A percentile compares a stretch with the other conserved stretches of the same genome.
Evolutionary conservation across 2,888 invertebrate species (phyloP).

Genomic region (Lycophotia porphyrea): DNA sequence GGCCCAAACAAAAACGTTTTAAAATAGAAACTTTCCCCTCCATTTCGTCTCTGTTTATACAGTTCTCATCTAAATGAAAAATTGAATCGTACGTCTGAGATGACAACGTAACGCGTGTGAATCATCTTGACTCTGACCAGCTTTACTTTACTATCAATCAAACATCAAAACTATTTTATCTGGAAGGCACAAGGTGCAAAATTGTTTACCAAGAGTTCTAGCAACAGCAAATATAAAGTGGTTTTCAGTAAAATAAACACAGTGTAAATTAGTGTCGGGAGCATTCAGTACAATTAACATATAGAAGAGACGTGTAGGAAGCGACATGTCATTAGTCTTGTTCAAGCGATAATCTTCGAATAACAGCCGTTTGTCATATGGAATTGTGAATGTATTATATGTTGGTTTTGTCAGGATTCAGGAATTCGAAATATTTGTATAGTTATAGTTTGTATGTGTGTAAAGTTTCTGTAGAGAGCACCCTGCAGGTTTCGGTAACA

Average conservation of each 20-base stretch:
- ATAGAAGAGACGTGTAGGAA: conserved; percentile 77
- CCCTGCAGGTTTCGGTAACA: background rate
- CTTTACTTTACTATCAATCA: conserved; percentile 6
- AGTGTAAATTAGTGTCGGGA: conserved; percentile 85
- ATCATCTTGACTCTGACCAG: conserved; percentile 72
- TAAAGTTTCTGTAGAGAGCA: background rate
- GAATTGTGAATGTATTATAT: conserved; percentile 69
- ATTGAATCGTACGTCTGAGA: conserved; percentile 86
- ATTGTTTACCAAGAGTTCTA: conserved; percentile 34
- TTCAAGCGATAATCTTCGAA: conserved; percentile 87
- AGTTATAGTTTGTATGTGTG: background rate
- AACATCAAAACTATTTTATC: background rate
- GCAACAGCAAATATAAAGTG: conserved; percentile 59
- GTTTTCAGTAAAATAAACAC: conserved; percentile 84
- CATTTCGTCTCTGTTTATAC: conserved; percentile 79
- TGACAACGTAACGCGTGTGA: conserved; percentile 84
- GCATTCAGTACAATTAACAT: conserved; percentile 87
- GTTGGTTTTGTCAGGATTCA: conserved; percentile 61
- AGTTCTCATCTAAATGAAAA: conserved; percentile 84
- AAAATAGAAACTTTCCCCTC: conserved; percentile 80
- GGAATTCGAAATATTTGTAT: conserved; percentile 37
- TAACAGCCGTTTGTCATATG: conserved; percentile 85
- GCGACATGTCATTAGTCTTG: conserved; percentile 87
- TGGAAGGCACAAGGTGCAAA: conserved; percentile 1
- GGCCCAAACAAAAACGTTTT: conserved; percentile 73